Evolutionary conservation across 2,888 invertebrate genomes (phyloP), one percentile per base, ranked within the genome.

Genomic region (Cephus runcator): DNA sequence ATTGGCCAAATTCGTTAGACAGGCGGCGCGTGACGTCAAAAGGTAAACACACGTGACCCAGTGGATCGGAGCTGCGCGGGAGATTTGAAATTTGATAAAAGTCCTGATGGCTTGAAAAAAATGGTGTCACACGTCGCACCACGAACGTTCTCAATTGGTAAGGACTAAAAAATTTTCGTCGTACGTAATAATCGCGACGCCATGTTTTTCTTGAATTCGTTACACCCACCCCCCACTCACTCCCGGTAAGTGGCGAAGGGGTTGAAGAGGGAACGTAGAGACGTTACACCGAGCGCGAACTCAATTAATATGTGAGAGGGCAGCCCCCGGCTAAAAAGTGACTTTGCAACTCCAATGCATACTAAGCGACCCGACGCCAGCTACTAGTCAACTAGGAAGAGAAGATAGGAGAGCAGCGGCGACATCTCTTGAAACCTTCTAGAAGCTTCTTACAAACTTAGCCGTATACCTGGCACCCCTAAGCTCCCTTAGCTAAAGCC

Each of bases 311-410:
- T 83, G 87, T 86, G 86, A 85, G 82, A 83, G 23, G 9, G 85
- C 80, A 83, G 80, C 56, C 80, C 84, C 84, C 86, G 83, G 84
- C 87, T 89, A 90, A 90, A 90, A 88, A 89, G 88, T 90, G 88
- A 90, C 89, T 90, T 89, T 87, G 88, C 86, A 90, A 90, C 87
- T 91, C 85, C 90, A 90, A 91, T 90, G 91, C 91, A 91, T 91
- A 91, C 90, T 90, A 91, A 91, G 90, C 89, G 87, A 89, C 86
- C 88, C 84, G 83, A 83, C 82, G 81, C 77, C 74, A 79, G 79
- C 75, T 73, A 79, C 78, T 81, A 80, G 80, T 77, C 79, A 78
- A 23, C 34, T 31, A 71, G 31, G 3, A 33, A 56, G 23, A 56
- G 56, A 56, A 56, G 56, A 56, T 56, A 56, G 23, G 23, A 40